A percentile compares a stretch with the other conserved stretches of the same genome.
These are phyloP conservation scores for Stigmatopora argus DNA, from an alignment of 2,113 vertebrate genomes.

Conservation along the genomic window DNA sequence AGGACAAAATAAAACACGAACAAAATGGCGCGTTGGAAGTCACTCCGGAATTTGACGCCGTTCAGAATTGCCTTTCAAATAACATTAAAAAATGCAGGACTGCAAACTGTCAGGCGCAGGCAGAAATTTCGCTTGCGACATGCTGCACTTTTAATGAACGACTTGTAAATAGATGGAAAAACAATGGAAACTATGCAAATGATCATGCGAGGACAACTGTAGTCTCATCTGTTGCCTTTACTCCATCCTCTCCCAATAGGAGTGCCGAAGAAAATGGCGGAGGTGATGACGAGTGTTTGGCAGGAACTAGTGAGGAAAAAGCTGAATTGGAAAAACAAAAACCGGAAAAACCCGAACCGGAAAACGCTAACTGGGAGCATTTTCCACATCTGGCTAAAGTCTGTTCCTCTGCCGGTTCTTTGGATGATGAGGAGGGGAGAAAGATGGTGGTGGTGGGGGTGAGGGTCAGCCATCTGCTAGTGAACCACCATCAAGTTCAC, in stretches of 20 bases:
- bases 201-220: not conserved
- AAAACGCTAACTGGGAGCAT: not conserved
- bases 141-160: conserved; percentile 9
- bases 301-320: not conserved
- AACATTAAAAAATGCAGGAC: not conserved
- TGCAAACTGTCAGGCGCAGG: not conserved
- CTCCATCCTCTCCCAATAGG: not conserved
- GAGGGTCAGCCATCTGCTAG: not conserved
- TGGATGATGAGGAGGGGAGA: conserved; percentile 3
- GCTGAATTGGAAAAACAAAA: not conserved
- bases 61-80: not conserved
- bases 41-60: not conserved
- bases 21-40: not conserved
- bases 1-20: conserved; percentile 4
- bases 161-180: not conserved
- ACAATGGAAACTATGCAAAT: not conserved
- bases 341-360: conserved; percentile 1
- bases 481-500: not conserved
- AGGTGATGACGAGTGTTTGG: not conserved
- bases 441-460: not conserved
- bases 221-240: not conserved
- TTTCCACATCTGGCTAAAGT: not conserved
- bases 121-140: not conserved
- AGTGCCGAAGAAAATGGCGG: not conserved
- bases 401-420: conserved; percentile 17